phyloP scores from a whole-genome alignment of 92 coral and sea anemone species.

The Umimayanthus chanpuru region DNA sequence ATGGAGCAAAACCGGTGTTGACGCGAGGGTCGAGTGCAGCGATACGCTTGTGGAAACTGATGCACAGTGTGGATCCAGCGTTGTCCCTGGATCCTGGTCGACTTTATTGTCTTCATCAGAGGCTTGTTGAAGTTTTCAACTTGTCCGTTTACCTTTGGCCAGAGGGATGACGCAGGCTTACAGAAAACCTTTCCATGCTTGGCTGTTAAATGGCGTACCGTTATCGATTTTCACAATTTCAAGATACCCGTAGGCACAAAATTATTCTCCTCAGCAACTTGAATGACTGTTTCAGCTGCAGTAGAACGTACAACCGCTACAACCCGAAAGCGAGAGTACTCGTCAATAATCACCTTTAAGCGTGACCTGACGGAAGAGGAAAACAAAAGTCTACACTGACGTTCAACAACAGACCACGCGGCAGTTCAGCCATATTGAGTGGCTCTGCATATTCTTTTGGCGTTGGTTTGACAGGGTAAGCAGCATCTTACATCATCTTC shows the following conservation, averaged over 20 bases:
- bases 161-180: not conserved
- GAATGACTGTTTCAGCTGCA: slow-evolving; percentile 16
- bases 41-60: slow-evolving; percentile 46
- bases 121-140: slow-evolving; percentile 27
- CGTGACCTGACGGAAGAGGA: slow-evolving; percentile 48
- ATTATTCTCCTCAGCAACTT: slow-evolving; percentile 23
- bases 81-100: slow-evolving; percentile 27
- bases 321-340: slow-evolving; percentile 36
- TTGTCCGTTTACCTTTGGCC: slow-evolving; percentile 27
- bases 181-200: slow-evolving; percentile 44
- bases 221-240: slow-evolving; percentile 44
- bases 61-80: not conserved
- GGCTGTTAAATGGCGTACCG: slow-evolving; percentile 45
- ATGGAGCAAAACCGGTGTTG: slow-evolving; percentile 37
- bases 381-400: slow-evolving; percentile 29
- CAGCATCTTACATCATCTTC: slow-evolving; percentile 2
- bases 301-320: slow-evolving; percentile 40
- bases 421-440: slow-evolving; percentile 26
- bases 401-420: not conserved
- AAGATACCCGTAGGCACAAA: slow-evolving; percentile 41
- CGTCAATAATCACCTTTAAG: too few species aligned
- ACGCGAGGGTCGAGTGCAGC: slow-evolving; percentile 46
- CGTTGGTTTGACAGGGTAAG: too few species aligned
- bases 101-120: slow-evolving; percentile 23
- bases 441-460: slow-evolving; percentile 20